Evolutionary conservation across 2,888 invertebrate species (phyloP).

Genomic region (Stenurella melanura): DNA sequence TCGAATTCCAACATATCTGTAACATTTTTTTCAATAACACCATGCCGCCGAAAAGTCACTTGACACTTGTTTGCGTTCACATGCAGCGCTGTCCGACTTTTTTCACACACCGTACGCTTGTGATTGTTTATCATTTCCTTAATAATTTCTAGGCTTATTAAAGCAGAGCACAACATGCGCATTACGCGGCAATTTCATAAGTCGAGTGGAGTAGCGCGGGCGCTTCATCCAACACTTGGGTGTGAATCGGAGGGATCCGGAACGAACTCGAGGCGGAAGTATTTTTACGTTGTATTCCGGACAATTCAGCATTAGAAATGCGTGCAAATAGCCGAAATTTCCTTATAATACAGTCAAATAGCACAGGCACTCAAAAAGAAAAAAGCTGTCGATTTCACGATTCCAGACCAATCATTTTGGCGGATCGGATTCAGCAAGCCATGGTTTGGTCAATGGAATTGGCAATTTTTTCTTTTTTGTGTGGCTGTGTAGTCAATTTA

Average conservation of each 20-base stretch:
- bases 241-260: background rate
- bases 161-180: slow-evolving; percentile 49
- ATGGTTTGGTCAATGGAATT: no score
- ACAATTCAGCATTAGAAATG: no score
- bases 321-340: no score
- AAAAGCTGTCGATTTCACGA: no score
- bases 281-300: no score
- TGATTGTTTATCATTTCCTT: slow-evolving; percentile 56
- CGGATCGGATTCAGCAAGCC: no score
- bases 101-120: slow-evolving; percentile 48
- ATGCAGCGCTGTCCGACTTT: slow-evolving; percentile 41
- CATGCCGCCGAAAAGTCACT: slow-evolving; percentile 41
- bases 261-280: background rate
- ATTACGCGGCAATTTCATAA: slow-evolving; percentile 46
- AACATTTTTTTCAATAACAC: slow-evolving; percentile 43
- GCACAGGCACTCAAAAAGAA: no score
- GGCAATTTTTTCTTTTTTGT: no score
- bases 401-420: no score
- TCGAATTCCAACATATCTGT: slow-evolving; percentile 48
- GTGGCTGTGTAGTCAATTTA: no score
- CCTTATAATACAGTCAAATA: no score
- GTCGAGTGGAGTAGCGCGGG: slow-evolving; percentile 41
- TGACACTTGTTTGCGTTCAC: slow-evolving; percentile 44
- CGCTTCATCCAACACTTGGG: slow-evolving; percentile 26
- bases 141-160: slow-evolving; percentile 52